phyloP scores from a whole-genome alignment of 2,888 invertebrate genomes.

The Sussaba pulchella region DNA sequence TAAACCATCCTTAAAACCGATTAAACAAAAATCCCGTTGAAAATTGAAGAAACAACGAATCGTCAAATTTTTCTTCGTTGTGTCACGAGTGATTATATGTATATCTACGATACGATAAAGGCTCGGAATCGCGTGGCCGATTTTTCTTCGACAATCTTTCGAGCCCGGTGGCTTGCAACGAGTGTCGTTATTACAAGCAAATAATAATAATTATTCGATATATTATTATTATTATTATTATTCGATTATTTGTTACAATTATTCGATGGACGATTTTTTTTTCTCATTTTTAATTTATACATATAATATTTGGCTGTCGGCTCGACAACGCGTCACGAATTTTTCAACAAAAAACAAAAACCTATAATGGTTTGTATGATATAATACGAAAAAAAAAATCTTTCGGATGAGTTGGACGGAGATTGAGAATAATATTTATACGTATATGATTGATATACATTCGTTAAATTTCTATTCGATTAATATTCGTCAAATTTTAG shows the following conservation, averaged over 20 bases:
- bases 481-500: no score
- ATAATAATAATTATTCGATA: no score
- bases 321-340: background rate
- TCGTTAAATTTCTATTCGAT: no score
- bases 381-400: no score
- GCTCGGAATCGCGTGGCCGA: slow-evolving; percentile 1
- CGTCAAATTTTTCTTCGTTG: background rate
- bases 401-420: no score
- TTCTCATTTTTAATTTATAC: slow-evolving; percentile 21
- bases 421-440: no score
- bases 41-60: background rate
- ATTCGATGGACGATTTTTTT: slow-evolving; percentile 15
- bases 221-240: no score
- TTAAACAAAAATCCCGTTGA: background rate
- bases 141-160: slow-evolving; percentile 13
- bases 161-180: background rate
- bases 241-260: no score
- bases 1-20: background rate
- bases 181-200: slow-evolving; percentile 17
- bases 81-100: background rate
- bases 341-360: no score
- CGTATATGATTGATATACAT: no score
- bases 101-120: slow-evolving; percentile 23
- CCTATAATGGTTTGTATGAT: no score
- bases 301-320: slow-evolving; percentile 41